phyloP scores from a whole-genome alignment of 2,888 invertebrate species.

The Andrena dorsata region DNA sequence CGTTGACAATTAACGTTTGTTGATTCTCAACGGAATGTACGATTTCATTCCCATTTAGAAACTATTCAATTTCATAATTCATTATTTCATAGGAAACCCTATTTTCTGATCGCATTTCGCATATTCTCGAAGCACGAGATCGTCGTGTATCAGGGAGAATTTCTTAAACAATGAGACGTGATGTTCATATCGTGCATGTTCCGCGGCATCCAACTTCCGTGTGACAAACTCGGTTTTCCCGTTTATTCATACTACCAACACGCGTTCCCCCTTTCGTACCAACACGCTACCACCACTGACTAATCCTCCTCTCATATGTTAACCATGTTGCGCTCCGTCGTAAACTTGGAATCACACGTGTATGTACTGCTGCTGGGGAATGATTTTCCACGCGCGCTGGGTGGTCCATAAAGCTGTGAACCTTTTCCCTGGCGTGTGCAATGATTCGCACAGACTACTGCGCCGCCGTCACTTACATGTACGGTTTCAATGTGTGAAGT shows the following conservation, averaged over 20 bases:
- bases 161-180: constrained; percentile 13
- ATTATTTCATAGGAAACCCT: neutral
- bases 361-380: constrained; percentile 5
- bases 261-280: neutral
- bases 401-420: neutral
- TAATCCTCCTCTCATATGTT: constrained; percentile 46
- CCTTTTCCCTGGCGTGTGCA: neutral
- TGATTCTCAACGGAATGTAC: no score
- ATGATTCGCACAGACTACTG: neutral
- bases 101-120: neutral
- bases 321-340: constrained; percentile 18
- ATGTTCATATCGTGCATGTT: constrained; percentile 9
- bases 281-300: neutral
- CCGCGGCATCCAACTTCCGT: constrained; percentile 14
- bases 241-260: constrained; percentile 11
- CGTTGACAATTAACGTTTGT: no score
- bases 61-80: neutral
- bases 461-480: neutral
- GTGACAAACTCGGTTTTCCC: constrained; percentile 29
- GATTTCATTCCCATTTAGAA: neutral
- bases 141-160: neutral
- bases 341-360: constrained; percentile 30
- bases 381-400: neutral
- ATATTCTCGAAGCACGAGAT: neutral
- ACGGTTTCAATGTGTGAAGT: neutral